Base-by-base conservation (phyloP, 2,888 invertebrate genomes). In the Andrena trimmerana region DNA sequence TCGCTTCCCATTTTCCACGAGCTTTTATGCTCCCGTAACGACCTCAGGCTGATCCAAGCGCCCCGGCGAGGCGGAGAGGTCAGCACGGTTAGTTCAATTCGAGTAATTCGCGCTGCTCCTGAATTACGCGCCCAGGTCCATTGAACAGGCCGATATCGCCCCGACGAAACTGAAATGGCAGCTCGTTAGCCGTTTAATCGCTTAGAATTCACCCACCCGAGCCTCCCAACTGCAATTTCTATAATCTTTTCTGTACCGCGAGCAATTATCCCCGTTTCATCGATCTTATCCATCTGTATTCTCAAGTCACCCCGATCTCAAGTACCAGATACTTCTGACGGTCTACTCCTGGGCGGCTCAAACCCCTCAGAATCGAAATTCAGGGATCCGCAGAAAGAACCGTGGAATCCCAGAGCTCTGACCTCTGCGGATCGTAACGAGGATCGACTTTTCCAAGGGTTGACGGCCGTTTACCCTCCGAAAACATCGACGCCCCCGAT, bases 21-120 rank as follows among this genome's bases (percentile, higher is more conserved):
- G 65, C 83, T 83, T 87, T 85, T 79, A 83, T 81, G 72, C 67
- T 74, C 62, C 69, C 67, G 77, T 83, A 87, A 87, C 81, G 81
- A 77, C 70, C 83, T 60, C 50, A 48, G 70, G 71, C 78, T 67
- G 83, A 66, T 77, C 72, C 73, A 42, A 2, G 24, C 50, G 8
- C 48, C 1, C 60, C 62, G 54, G 52, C 20, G 59, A 33, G 36
- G 3, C 60, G 29, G 57, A 69, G 60, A 50, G 72, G 70, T 80
- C 86, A 73, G 60, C 8, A 7, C 59, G 33, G 10, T 60, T 16
- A 42, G 4, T 71, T 82, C 84, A 73, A 78, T 79, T 63, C 72
- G 24, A 60, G 81, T 83, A 81, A 85, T 86, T 73, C 74, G 24
- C 76, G 60, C 60, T 24, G 57, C 59, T n/a, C 10, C 60, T 24